phyloP scores from a whole-genome alignment of 2,797 vertebrate species.

The Etheostoma perlongum region DNA sequence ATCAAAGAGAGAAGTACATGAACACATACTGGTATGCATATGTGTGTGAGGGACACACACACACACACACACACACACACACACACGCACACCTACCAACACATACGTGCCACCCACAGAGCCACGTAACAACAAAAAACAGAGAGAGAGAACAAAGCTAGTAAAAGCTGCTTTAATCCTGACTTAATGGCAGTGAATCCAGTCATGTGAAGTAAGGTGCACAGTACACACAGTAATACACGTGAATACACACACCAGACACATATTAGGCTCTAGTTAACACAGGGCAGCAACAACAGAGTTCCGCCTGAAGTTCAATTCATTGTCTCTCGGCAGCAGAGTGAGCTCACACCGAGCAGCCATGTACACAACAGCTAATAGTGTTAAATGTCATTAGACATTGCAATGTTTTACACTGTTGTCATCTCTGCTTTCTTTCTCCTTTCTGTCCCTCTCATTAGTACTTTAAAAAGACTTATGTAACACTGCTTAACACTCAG shows the following conservation, averaged over 20 bases:
- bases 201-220: constrained; percentile 33
- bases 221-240: constrained; percentile 30
- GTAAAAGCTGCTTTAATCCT: constrained; percentile 70
- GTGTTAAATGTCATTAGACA: constrained; percentile 70
- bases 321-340: constrained; percentile 36
- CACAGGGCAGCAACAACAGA: constrained; percentile 35
- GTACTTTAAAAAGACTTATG: constrained; percentile 64
- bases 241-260: constrained; percentile 24
- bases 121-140: constrained; percentile 25
- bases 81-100: constrained; percentile 15
- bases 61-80: constrained; percentile 10
- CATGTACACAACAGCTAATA: constrained; percentile 56
- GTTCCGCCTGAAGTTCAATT: constrained; percentile 31
- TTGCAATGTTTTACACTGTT: constrained; percentile 59
- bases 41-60: not conserved
- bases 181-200: constrained; percentile 56
- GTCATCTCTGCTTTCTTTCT: constrained; percentile 53
- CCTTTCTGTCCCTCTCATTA: constrained; percentile 58
- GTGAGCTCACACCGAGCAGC: constrained; percentile 43
- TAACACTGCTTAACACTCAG: constrained; percentile 57
- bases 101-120: constrained; percentile 50
- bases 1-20: constrained; percentile 29
- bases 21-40: constrained; percentile 1
- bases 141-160: constrained; percentile 55
- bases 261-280: constrained; percentile 28